These are phyloP conservation scores for Harpegnathos saltator DNA, from an alignment of 1,140 invertebrate genomes.

Conservation along the genomic window DNA sequence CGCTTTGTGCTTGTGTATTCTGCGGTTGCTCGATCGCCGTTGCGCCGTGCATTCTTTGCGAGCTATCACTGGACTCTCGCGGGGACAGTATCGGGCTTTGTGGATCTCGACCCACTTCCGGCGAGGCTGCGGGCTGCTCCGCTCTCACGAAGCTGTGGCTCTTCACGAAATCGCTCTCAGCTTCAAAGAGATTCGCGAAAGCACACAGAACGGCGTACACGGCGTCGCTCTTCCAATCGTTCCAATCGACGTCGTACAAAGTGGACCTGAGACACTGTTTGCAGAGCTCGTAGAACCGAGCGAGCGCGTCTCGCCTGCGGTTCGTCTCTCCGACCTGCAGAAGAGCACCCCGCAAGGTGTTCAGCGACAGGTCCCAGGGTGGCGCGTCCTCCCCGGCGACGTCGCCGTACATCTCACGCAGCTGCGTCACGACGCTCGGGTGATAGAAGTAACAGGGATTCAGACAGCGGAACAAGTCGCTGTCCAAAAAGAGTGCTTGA, in stretches of 20 bases:
- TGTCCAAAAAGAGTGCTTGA: constrained; percentile 63
- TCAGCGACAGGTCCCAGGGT: constrained; percentile 76
- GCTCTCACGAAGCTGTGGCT: not conserved
- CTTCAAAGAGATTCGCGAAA: constrained; percentile 74
- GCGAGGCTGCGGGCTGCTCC: not conserved
- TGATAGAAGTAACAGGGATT: constrained; percentile 76
- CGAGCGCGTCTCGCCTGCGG: constrained; percentile 19
- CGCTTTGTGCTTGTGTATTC: not conserved
- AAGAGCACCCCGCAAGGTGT: constrained; percentile 71
- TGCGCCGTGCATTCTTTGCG: not conserved
- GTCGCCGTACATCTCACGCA: constrained; percentile 71
- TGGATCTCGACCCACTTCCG: not conserved
- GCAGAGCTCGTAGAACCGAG: constrained; percentile 67
- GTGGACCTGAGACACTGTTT: constrained; percentile 57
- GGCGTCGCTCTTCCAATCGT: constrained; percentile 39
- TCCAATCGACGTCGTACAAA: not conserved
- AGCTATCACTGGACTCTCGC: not conserved
- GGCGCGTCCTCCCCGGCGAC: not conserved
- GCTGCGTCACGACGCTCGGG: constrained; percentile 65
- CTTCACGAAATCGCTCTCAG: constrained; percentile 58
- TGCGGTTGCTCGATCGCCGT: not conserved
- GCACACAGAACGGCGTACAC: constrained; percentile 67
- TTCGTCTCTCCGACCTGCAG: constrained; percentile 62
- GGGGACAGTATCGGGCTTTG: not conserved
- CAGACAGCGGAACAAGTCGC: constrained; percentile 67